Conservation (phyloP, 1,140 invertebrate genomes). For the Listronotus oregonensis region DNA sequence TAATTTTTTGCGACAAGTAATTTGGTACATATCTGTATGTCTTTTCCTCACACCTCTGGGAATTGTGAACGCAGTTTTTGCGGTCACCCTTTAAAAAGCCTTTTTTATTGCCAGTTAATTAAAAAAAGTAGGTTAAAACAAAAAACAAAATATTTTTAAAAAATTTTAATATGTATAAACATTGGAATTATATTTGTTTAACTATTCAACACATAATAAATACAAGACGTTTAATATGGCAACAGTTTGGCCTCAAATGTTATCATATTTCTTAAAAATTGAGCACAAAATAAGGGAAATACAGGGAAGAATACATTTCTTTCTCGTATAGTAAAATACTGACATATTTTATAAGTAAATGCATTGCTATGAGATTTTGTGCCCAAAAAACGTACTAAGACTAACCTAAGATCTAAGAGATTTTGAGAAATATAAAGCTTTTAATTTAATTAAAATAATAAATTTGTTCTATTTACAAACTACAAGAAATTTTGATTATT, state of each 20-base stretch:
- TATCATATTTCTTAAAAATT: slow-evolving; percentile 21
- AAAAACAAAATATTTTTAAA: too few relatives aligned
- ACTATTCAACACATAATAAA: slow-evolving; percentile 30
- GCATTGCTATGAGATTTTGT: slow-evolving; percentile 21
- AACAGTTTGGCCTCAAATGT: slow-evolving; percentile 36
- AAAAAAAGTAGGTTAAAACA: too few relatives aligned
- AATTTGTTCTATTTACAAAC: slow-evolving; percentile 3
- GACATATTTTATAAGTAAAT: slow-evolving; percentile 4
- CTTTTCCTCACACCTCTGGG: too few relatives aligned
- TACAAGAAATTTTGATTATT: slow-evolving; percentile 7
- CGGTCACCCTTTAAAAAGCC: too few relatives aligned
- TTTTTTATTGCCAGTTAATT: too few relatives aligned
- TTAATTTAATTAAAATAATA: slow-evolving; percentile 2
- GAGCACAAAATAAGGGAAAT: slow-evolving; percentile 29
- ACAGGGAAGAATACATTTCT: slow-evolving; percentile 14
- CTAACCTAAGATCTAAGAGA: slow-evolving; percentile 6
- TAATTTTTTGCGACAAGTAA: too few relatives aligned
- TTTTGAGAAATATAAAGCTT: neutral
- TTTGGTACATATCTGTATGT: too few relatives aligned
- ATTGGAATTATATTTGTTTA: slow-evolving; percentile 29
- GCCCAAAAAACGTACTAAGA: slow-evolving; percentile 10
- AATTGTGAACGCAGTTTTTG: too few relatives aligned
- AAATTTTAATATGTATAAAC: slow-evolving; percentile 19
- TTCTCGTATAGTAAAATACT: slow-evolving; percentile 16
- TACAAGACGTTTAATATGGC: slow-evolving; percentile 32